A percentile compares a stretch with the other conserved stretches of the same genome.
phyloP scores from a whole-genome alignment of 2,888 invertebrate species.

The Oligia latruncula region DNA sequence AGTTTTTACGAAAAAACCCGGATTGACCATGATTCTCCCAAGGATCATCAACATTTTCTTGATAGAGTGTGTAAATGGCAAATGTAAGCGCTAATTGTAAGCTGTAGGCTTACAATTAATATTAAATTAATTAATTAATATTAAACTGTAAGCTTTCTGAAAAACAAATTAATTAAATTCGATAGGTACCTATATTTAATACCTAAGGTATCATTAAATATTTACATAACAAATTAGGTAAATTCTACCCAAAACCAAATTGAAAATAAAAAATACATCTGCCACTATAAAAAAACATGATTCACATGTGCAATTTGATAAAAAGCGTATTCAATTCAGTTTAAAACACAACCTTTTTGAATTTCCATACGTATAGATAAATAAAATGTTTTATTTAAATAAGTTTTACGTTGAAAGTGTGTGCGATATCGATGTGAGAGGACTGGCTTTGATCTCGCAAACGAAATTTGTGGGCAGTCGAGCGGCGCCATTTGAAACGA shows the following conservation, averaged over 20 bases:
- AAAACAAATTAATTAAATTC: not conserved
- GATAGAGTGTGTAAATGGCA: too few relatives aligned
- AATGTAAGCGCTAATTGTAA: too few relatives aligned
- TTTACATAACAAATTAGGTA: not conserved
- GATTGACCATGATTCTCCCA: not conserved
- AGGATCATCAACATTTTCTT: not conserved
- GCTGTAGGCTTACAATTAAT: too few relatives aligned
- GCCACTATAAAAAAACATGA: not conserved
- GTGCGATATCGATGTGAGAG: constrained; percentile 61
- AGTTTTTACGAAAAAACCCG: not conserved
- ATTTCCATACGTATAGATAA: constrained; percentile 31
- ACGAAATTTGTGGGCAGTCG: constrained; percentile 66
- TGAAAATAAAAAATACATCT: constrained; percentile 2
- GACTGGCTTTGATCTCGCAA: constrained; percentile 67
- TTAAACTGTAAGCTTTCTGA: not conserved
- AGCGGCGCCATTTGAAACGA: constrained; percentile 50
- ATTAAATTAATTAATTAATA: not conserved
- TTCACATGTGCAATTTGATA: constrained; percentile 28
- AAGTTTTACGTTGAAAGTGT: constrained; percentile 64
- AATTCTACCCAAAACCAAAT: not conserved
- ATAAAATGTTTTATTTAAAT: constrained; percentile 73
- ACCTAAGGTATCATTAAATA: not conserved
- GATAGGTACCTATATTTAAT: not conserved
- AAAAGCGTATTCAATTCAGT: constrained; percentile 38
- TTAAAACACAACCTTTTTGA: constrained; percentile 33